These are phyloP conservation scores for Charina bottae DNA, from an alignment of 2,113 vertebrate species.

Conservation along the genomic window DNA sequence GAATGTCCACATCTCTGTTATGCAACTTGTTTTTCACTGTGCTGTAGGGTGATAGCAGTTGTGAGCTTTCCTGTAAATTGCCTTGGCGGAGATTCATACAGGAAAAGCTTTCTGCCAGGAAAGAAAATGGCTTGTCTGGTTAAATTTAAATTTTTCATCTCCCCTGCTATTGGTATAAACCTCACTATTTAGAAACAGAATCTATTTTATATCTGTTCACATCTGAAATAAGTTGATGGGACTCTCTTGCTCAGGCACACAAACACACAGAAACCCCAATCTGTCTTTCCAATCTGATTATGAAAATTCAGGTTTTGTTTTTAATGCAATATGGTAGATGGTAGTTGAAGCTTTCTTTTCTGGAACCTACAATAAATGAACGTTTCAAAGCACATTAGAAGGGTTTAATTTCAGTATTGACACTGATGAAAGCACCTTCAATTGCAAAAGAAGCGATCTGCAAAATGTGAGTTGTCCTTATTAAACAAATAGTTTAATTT, in stretches of 20 bases:
- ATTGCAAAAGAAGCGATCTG: too few relatives aligned
- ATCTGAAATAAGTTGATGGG: background rate
- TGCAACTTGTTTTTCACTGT: slow-evolving; percentile 53
- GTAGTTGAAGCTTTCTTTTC: too few relatives aligned
- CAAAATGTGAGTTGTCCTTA: too few relatives aligned
- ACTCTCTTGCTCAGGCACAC: background rate
- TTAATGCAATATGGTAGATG: background rate
- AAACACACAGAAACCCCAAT: background rate
- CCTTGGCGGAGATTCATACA: slow-evolving; percentile 14
- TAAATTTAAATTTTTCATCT: slow-evolving; percentile 1
- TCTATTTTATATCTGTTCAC: background rate
- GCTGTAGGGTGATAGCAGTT: slow-evolving; percentile 41
- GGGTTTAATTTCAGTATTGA: too few relatives aligned
- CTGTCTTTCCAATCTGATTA: background rate
- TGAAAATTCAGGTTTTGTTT: background rate
- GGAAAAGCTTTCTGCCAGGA: slow-evolving; percentile 16
- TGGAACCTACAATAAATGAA: too few relatives aligned
- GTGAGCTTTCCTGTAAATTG: slow-evolving; percentile 59
- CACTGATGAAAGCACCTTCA: too few relatives aligned
- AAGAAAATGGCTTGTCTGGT: background rate
- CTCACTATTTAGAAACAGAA: background rate
- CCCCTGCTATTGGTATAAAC: background rate
- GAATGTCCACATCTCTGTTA: slow-evolving; percentile 29
- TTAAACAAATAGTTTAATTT: too few relatives aligned
- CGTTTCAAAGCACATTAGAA: too few relatives aligned